These are phyloP conservation scores for Micronisus gabar DNA, from an alignment of 2,113 vertebrate genomes.

Conservation along the genomic window DNA sequence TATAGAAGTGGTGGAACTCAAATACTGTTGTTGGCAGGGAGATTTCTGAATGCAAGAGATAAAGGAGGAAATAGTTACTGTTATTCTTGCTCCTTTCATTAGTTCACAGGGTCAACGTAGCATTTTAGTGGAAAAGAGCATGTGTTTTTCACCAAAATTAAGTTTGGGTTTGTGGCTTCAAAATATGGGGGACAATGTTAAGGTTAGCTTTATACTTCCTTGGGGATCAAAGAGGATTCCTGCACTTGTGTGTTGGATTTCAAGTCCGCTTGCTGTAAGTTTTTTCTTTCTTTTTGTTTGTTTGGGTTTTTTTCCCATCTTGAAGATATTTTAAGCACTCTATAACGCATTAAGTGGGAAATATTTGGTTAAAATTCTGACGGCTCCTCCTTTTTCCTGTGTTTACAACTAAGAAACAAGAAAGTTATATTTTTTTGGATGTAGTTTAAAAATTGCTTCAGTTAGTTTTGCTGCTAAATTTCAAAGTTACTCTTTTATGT, in stretches of 20 bases:
- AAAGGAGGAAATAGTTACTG: background rate
- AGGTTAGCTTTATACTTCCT: background rate
- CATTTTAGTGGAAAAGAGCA: rapidly evolving
- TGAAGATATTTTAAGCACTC: background rate
- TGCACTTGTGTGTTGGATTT: background rate
- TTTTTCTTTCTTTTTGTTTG: background rate
- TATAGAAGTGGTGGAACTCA: background rate
- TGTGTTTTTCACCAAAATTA: background rate
- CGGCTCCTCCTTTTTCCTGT: background rate
- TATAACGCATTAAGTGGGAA: rapidly evolving
- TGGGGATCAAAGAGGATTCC: background rate
- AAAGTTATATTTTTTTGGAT: rapidly evolving
- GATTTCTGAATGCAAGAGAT: background rate
- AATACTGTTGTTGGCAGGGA: rapidly evolving
- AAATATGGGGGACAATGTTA: rapidly evolving
- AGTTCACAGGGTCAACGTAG: background rate
- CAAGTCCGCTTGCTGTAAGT: background rate
- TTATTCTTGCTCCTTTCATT: background rate
- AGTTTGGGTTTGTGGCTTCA: background rate
- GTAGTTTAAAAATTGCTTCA: background rate
- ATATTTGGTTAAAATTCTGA: background rate
- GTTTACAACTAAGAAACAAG: background rate
- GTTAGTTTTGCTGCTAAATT: background rate
- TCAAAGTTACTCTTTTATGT: background rate
- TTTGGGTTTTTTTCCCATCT: background rate